Evolutionary conservation across 2,888 invertebrate species (phyloP), one percentile per base, ranked within the genome.

Genomic region (Mimas tiliae): DNA sequence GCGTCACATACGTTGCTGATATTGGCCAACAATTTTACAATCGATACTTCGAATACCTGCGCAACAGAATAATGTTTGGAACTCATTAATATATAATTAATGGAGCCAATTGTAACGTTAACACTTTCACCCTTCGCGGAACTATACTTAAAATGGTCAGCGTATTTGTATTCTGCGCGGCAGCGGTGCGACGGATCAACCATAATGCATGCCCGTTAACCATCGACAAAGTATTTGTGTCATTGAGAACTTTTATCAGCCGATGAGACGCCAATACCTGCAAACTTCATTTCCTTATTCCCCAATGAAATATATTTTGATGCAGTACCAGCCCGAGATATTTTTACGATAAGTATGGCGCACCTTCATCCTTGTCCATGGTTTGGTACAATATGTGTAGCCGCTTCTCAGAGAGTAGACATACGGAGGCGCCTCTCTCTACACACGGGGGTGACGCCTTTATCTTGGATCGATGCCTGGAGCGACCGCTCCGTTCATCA

Each of bases 101-200:
- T 78, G 74, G 71, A 78, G 70, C 74, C 72, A 73, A 72, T 75
- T 74, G 74, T 74, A 78, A 72, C 70, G 42, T 69, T 70, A 82
- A 83, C 85, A 85, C 85, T 87, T 90, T 89, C 89, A 78, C 89
- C 82, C 58, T 62, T 81, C 75, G 72, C 81, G 83, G 85, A 84
- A 84, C 86, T 76, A 74, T 76, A 68, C 68, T 65, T 27, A 73
- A 77, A 82, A 83, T 81, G 84, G 84, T 69, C 69, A 72, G 68
- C 70, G 42, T 65, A 80, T 88, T 88, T 80, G 87, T 89, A 92
- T 92, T 81, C 91, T 55, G 64, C 50, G 63, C 65, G 70, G 68
- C 62, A 33, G 47, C 62, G 34, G 47, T 65, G 53, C 78, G 81
- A 78, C 70, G 85, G 87, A 86, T 87, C 86, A 86, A 84, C 85